Evolutionary conservation across 2,113 vertebrate genomes (phyloP).

Genomic region (Castor canadensis): DNA sequence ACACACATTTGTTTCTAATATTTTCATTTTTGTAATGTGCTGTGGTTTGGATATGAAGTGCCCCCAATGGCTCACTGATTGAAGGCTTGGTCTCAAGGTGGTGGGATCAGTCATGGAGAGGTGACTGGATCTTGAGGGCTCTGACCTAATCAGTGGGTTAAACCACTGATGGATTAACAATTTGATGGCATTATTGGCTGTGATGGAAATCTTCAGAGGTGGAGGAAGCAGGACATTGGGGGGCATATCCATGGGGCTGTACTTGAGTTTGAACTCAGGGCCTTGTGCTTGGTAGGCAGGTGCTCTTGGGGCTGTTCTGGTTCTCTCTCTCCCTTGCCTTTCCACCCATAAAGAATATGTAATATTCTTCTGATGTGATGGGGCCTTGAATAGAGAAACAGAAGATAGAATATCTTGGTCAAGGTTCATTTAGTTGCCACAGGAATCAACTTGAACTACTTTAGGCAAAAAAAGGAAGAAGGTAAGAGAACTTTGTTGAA

Average conservation of each 20-base stretch:
- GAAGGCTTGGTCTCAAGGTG: background rate
- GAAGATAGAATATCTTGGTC: background rate
- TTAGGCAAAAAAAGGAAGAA: conserved; percentile 9
- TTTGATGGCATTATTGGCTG: too few relatives aligned
- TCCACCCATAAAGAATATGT: background rate
- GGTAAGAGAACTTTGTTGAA: background rate
- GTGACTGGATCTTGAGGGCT: too few relatives aligned
- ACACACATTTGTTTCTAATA: background rate
- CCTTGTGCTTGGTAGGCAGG: too few relatives aligned
- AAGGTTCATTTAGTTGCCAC: background rate
- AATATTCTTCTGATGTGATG: background rate
- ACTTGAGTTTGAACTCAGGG: too few relatives aligned
- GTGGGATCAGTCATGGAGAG: too few relatives aligned
- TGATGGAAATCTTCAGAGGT: too few relatives aligned
- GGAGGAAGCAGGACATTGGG: background rate
- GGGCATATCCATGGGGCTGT: too few relatives aligned
- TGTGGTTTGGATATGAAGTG: background rate
- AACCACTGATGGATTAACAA: too few relatives aligned
- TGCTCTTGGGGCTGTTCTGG: too few relatives aligned
- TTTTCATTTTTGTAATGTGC: background rate
- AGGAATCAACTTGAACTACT: background rate
- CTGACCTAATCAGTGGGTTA: too few relatives aligned
- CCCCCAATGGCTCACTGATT: background rate
- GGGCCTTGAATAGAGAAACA: background rate
- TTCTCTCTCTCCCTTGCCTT: background rate